Percentiles rank a stretch among this genome's conserved stretches.
These are phyloP conservation scores for Catagonus wagneri DNA, from an alignment of 2,113 vertebrate genomes.

Conservation along the genomic window DNA sequence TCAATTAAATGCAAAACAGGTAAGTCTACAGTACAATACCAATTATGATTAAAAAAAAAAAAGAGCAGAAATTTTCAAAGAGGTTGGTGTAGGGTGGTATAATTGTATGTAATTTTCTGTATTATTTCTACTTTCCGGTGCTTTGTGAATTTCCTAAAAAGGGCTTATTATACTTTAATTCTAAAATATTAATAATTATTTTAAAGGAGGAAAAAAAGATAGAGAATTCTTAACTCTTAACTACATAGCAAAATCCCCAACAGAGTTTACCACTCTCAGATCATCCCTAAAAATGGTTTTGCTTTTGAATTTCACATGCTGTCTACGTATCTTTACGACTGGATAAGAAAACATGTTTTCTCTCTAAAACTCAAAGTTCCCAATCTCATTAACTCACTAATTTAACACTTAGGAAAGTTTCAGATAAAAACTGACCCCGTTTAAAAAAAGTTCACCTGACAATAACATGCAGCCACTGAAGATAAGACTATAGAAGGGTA, in stretches of 20 bases:
- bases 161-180: neutral
- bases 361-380: slow-evolving; percentile 48
- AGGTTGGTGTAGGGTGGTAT: neutral
- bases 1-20: slow-evolving; percentile 10
- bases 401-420: neutral
- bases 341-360: slow-evolving; percentile 2
- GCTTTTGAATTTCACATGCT: slow-evolving; percentile 44
- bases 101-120: neutral
- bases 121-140: neutral
- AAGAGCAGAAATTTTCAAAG: neutral
- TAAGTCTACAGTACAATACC: neutral
- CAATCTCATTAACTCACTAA: slow-evolving; percentile 29
- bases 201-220: slow-evolving; percentile 15
- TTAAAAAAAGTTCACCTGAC: neutral
- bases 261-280: neutral
- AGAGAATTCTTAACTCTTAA: slow-evolving; percentile 31
- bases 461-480: slow-evolving; percentile 34
- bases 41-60: neutral
- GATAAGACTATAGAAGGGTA: slow-evolving; percentile 18
- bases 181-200: neutral
- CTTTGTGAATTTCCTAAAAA: slow-evolving; percentile 45
- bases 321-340: neutral
- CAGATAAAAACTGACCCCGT: slow-evolving; percentile 34
- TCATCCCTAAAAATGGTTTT: slow-evolving; percentile 19
- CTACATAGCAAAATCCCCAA: neutral